Conservation (phyloP, 2,113 vertebrate species). For the Brevimyrus niger region DNA sequence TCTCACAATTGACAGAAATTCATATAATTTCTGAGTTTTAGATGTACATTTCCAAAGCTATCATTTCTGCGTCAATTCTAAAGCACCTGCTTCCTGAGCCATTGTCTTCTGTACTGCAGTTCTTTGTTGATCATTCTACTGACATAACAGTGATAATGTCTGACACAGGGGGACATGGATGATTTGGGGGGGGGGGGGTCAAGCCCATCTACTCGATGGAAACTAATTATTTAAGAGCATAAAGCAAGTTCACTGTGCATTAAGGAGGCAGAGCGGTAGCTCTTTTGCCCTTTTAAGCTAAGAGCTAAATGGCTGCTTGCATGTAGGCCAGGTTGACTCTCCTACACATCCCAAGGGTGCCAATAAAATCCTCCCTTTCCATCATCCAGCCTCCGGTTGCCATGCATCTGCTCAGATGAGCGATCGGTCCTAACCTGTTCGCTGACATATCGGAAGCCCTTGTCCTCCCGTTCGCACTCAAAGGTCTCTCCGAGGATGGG, state of each 20-base stretch:
- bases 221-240: neutral
- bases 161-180: neutral
- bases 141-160: neutral
- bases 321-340: neutral
- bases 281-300: neutral
- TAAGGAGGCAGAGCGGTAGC: neutral
- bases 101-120: neutral
- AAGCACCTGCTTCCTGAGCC: neutral
- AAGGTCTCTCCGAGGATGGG: constrained; percentile 88
- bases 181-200: neutral
- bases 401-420: neutral
- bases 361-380: neutral
- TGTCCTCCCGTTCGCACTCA: constrained; percentile 73
- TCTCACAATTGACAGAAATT: neutral
- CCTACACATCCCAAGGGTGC: neutral
- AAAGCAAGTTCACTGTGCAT: neutral
- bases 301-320: neutral
- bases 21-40: neutral
- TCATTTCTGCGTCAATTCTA: neutral
- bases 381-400: neutral
- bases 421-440: constrained; percentile 68
- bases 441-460: constrained; percentile 76
- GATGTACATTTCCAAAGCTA: neutral
- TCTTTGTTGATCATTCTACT: neutral
- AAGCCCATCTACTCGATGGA: neutral